Conservation (phyloP, 2,113 vertebrate species). For the Tricholaema leucomelas region DNA sequence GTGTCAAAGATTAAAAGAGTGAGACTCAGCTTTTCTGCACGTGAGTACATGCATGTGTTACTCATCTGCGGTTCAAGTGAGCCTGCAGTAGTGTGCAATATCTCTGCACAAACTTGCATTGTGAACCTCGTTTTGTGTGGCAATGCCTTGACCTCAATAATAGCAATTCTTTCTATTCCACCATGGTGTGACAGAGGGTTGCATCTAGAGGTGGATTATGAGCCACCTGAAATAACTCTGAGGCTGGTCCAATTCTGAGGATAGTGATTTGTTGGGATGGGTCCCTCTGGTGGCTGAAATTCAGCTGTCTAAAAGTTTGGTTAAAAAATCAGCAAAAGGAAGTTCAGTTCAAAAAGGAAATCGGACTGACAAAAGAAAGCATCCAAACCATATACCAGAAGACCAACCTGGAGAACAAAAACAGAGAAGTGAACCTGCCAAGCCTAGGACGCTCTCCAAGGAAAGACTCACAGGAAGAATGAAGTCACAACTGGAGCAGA, state of each 20-base stretch:
- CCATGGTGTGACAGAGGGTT: background rate
- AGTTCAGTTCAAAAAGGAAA: background rate
- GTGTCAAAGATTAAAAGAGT: background rate
- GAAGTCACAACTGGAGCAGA: conserved; percentile 39
- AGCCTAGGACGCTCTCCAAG: conserved; percentile 36
- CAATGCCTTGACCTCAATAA: background rate
- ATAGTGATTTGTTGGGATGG: background rate
- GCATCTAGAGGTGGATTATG: background rate
- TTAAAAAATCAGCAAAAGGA: background rate
- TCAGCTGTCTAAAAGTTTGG: background rate
- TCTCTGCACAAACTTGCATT: background rate
- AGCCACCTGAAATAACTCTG: background rate
- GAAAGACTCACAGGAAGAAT: conserved; percentile 43
- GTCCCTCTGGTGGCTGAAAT: background rate
- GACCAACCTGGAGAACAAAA: conserved; percentile 29
- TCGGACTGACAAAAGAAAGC: conserved; percentile 13
- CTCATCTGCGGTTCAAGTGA: background rate
- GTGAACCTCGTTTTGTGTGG: background rate
- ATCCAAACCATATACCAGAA: background rate
- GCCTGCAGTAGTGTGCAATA: background rate
- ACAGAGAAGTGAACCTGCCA: background rate
- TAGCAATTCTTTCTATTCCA: background rate
- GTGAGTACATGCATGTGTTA: background rate
- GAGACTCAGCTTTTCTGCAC: background rate
- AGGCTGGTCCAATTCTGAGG: background rate